Base-by-base conservation (phyloP, 2,888 invertebrate species). In the Taenaris catops region DNA sequence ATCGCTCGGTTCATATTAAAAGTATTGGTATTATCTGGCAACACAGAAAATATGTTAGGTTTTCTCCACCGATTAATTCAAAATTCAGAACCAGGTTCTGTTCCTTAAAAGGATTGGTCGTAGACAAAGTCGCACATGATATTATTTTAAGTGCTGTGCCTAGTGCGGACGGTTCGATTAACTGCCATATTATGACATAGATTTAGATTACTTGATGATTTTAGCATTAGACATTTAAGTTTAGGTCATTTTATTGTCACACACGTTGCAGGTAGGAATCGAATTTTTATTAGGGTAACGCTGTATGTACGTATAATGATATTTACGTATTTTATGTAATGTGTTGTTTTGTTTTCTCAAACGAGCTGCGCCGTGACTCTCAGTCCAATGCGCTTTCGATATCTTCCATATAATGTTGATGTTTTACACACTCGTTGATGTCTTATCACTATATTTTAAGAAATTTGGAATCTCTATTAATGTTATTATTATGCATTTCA, bases 121-220 rank as follows among this genome's bases (percentile, higher is more conserved):
- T 57, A 59, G 65, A 67, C 56, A 59, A 58, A 61, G 65, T 66
- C 61, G 59, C 62, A 61, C 63, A 55, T 59, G 63, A 64, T 43
- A 51, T 58, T 55, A 53, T 53, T 54, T 55, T 62, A 55, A 61
- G 65, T 59, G 63, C 64, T 61, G 73, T 67, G 75, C 79, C 75
- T 70, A 66, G 72, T 69, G 76, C 78, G 71, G 74, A 78, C 75
- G 83, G 78, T 81, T 83, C 79, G 80, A 73, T 69, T 75, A 83
- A 86, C 84, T 86, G 84, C 84, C 84, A 86, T 86, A 86, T 86
- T 86, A 86, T 76, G 72, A 83, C 83, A 78, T 86, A 86, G 67
- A 79, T 78, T n/a, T 83, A 79, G 73, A 65, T 58, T 74, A 78
- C 69, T 67, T 76, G 68, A 66, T 64, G 62, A 66, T 63, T 60